These are phyloP conservation scores for Vicugna pacos DNA, from an alignment of 2,113 vertebrate species.

Conservation along the genomic window DNA sequence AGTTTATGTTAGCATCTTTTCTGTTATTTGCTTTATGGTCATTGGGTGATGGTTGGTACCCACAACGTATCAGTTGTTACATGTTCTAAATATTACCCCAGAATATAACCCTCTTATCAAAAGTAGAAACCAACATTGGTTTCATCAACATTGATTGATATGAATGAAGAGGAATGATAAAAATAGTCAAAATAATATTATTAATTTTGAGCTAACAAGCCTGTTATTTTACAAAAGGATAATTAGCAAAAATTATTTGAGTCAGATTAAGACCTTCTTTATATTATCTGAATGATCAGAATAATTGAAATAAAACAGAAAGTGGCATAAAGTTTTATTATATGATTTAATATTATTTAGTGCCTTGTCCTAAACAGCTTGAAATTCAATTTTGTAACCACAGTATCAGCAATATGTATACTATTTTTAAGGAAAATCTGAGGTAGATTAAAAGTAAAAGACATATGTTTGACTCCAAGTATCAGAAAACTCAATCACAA, in stretches of 20 bases:
- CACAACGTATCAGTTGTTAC: not conserved
- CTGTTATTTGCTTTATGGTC: not conserved
- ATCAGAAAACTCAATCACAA: not conserved
- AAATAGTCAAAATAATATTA: not conserved
- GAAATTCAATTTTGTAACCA: not conserved
- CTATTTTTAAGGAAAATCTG: not conserved
- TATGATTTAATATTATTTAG: not conserved
- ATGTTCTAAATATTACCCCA: not conserved
- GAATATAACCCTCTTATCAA: not conserved
- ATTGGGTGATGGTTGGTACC: not conserved
- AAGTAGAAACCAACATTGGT: not conserved
- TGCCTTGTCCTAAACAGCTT: not conserved
- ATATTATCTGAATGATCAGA: not conserved
- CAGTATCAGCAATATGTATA: accelerated
- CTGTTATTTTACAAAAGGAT: not conserved
- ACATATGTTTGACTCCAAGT: not conserved
- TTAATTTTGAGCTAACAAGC: not conserved
- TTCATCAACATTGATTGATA: not conserved
- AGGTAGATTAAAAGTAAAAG: not conserved
- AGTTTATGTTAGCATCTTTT: not conserved
- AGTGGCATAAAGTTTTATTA: not conserved
- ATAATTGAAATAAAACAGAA: not conserved
- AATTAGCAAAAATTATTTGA: not conserved
- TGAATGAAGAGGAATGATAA: not conserved
- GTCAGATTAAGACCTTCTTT: not conserved